These are phyloP conservation scores for Sarcophaga variegata DNA, from an alignment of 2,888 invertebrate species.

Conservation along the genomic window DNA sequence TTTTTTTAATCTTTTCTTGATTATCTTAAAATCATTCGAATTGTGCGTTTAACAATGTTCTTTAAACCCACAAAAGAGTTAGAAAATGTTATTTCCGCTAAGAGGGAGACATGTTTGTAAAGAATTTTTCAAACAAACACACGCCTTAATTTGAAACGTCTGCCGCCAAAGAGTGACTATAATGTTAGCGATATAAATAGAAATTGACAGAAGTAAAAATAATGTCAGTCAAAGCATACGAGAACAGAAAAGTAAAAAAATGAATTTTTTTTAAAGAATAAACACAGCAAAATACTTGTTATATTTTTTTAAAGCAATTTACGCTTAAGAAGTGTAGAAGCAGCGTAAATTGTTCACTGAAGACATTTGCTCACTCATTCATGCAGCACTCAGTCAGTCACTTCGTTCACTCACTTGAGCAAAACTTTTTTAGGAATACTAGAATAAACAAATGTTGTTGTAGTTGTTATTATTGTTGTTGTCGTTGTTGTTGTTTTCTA, in stretches of 20 bases:
- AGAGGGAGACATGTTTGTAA: no score
- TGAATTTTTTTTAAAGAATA: background rate
- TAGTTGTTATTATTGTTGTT: background rate
- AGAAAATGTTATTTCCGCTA: no score
- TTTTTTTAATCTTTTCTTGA: background rate
- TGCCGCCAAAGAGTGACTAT: no score
- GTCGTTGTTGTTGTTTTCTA: no score
- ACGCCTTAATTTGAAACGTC: no score
- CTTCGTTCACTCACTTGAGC: constrained; percentile 61
- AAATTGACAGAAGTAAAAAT: background rate
- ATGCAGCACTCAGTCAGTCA: constrained; percentile 46
- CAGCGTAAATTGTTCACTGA: constrained; percentile 62
- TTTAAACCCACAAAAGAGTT: no score
- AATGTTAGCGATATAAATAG: no score
- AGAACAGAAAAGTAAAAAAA: no score
- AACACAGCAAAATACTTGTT: background rate
- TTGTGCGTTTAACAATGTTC: no score
- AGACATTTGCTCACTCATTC: constrained; percentile 55
- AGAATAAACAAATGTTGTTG: constrained; percentile 36
- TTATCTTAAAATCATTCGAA: no score
- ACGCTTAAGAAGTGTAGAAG: constrained; percentile 54
- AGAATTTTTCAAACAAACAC: no score
- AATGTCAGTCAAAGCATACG: no score
- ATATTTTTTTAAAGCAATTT: constrained; percentile 59
- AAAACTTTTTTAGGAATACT: constrained; percentile 45